phyloP scores from a whole-genome alignment of 1,140 invertebrate genomes.

The Theocolax elegans region DNA sequence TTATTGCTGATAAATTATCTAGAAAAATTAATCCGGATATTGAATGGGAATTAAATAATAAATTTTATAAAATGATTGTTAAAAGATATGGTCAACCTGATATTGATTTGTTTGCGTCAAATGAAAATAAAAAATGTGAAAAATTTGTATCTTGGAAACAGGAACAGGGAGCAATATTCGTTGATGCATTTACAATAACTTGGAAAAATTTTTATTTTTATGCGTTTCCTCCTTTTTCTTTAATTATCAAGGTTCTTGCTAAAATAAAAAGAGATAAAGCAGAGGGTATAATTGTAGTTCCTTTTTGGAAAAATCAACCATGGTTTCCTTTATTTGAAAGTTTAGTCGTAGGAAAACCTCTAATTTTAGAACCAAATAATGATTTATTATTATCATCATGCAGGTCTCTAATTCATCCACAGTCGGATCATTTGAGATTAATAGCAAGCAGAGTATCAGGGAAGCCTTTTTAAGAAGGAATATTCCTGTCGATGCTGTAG shows the following conservation, averaged over 20 bases:
- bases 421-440: not conserved
- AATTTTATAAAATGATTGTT: no score
- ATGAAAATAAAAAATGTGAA: constrained; percentile 5
- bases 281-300: not conserved
- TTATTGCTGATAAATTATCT: not conserved
- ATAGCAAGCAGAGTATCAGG: constrained; percentile 34
- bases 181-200: constrained; percentile 16
- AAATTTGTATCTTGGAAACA: not conserved
- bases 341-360: not conserved
- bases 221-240: constrained; percentile 15
- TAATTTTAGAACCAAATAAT: constrained; percentile 2
- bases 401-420: constrained; percentile 8
- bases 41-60: constrained; percentile 3
- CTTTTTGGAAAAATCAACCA: constrained; percentile 6
- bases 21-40: not conserved
- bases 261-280: constrained; percentile 10
- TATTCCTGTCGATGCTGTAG: constrained; percentile 7
- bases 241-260: not conserved
- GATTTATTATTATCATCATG: constrained; percentile 25
- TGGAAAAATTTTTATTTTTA: constrained; percentile 7
- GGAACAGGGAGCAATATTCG: not conserved
- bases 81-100: no score
- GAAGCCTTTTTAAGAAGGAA: constrained; percentile 25
- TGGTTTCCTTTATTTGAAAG: constrained; percentile 9
- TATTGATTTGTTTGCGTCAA: no score